These are phyloP conservation scores for Eilema sororculum DNA, from an alignment of 2,888 invertebrate genomes.

Conservation along the genomic window DNA sequence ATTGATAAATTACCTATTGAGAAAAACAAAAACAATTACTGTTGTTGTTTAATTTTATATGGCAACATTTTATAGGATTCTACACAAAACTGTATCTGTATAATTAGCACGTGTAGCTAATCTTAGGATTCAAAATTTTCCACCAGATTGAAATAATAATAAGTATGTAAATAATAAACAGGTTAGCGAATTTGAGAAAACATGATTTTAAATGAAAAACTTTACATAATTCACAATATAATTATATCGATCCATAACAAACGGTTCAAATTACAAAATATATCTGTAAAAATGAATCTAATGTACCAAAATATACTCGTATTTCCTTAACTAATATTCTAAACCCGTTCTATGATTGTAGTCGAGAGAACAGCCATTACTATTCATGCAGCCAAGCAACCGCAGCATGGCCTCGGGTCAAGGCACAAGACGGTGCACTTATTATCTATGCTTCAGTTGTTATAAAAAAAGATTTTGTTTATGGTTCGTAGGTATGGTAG, in stretches of 20 bases:
- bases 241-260: neutral
- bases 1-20: no score
- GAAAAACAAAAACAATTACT: no score
- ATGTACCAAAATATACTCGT: no score
- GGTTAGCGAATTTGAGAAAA: neutral
- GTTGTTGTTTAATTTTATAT: no score
- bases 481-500: neutral
- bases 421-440: constrained; percentile 33
- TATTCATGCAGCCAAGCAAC: constrained; percentile 25
- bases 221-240: neutral
- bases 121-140: no score
- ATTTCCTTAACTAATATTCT: neutral
- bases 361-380: constrained; percentile 17
- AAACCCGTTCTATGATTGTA: constrained; percentile 5
- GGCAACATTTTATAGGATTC: no score
- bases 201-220: neutral
- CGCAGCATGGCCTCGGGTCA: constrained; percentile 34
- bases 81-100: no score
- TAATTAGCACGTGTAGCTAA: no score
- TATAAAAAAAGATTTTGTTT: constrained; percentile 16
- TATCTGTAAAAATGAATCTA: no score
- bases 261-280: no score
- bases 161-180: neutral
- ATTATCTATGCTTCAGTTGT: constrained; percentile 28
- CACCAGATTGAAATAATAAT: no score